phyloP scores from a whole-genome alignment of 2,797 vertebrate species.

The Phataginus tetradactyla region DNA sequence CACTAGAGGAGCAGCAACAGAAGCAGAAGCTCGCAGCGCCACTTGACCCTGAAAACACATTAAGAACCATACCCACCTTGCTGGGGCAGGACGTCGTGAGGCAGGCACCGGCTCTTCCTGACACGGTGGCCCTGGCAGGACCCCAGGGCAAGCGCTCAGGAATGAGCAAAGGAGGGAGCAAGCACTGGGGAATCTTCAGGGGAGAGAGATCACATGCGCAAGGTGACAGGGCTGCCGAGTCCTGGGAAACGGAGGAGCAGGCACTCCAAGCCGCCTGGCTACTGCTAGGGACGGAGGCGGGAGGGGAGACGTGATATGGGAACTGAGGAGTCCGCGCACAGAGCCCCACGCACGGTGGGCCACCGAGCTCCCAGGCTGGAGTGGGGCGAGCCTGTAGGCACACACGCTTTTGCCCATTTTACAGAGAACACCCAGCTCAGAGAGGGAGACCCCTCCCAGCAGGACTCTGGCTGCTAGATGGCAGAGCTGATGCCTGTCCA shows the following conservation, averaged over 20 bases:
- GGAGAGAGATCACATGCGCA: background rate
- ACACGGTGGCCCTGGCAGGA: background rate
- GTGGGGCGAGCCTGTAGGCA: background rate
- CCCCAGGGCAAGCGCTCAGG: background rate
- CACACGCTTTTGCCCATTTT: no score
- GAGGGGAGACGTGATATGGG: background rate
- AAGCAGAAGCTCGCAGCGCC: background rate
- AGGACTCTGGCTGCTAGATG: background rate
- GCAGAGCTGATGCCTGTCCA: background rate
- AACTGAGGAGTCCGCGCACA: background rate
- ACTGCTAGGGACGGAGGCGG: background rate
- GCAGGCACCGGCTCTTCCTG: background rate
- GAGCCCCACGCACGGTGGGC: background rate
- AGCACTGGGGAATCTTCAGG: background rate
- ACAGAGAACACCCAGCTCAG: background rate
- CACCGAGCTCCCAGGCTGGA: background rate
- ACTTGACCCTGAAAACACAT: background rate
- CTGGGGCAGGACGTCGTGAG: background rate
- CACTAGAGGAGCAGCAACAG: background rate
- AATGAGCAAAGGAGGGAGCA: background rate
- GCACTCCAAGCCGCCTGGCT: background rate
- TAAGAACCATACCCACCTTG: background rate
- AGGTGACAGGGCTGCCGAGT: fast-evolving
- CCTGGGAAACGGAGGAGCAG: background rate
- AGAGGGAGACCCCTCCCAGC: background rate